Evolutionary conservation across 2,888 invertebrate genomes (phyloP).

Genomic region (Monopis laevigella): DNA sequence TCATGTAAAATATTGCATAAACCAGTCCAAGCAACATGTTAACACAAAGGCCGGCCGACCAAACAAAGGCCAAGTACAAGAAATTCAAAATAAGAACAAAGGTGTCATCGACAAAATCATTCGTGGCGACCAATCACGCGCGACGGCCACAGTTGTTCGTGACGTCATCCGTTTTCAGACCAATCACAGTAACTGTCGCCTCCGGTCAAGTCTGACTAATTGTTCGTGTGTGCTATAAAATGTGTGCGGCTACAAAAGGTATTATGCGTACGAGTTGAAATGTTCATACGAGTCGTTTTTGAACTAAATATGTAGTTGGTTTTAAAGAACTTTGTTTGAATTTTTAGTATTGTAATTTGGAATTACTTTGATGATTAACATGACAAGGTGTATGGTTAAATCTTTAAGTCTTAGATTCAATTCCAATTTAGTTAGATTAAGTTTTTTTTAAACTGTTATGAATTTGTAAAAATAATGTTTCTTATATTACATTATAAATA

Average conservation of each 20-base stretch:
- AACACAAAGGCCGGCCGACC: slow-evolving; percentile 3
- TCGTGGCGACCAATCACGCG: slow-evolving; percentile 66
- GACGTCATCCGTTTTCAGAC: slow-evolving; percentile 53
- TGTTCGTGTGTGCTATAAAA: slow-evolving; percentile 64
- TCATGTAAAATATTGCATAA: neutral
- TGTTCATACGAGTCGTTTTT: too few relatives aligned
- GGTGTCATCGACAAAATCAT: slow-evolving; percentile 66
- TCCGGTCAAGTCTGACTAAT: slow-evolving; percentile 66
- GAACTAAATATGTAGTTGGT: too few relatives aligned
- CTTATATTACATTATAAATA: too few relatives aligned
- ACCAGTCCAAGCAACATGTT: neutral
- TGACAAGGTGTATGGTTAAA: too few relatives aligned
- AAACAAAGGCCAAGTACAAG: slow-evolving; percentile 6
- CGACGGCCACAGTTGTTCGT: slow-evolving; percentile 59
- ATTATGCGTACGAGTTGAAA: slow-evolving; percentile 29
- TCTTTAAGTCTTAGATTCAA: too few relatives aligned
- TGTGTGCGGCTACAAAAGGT: neutral
- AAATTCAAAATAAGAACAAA: slow-evolving; percentile 62
- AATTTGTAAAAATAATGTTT: too few relatives aligned
- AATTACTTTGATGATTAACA: too few relatives aligned
- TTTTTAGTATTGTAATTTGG: too few relatives aligned
- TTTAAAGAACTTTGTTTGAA: too few relatives aligned
- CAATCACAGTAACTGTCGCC: slow-evolving; percentile 56
- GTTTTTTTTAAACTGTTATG: too few relatives aligned
- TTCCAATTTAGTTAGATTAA: too few relatives aligned